Percentiles rank a stretch among this genome's conserved stretches.
phyloP scores from a whole-genome alignment of 2,888 invertebrate species.

The Eustalomyia histrio region DNA sequence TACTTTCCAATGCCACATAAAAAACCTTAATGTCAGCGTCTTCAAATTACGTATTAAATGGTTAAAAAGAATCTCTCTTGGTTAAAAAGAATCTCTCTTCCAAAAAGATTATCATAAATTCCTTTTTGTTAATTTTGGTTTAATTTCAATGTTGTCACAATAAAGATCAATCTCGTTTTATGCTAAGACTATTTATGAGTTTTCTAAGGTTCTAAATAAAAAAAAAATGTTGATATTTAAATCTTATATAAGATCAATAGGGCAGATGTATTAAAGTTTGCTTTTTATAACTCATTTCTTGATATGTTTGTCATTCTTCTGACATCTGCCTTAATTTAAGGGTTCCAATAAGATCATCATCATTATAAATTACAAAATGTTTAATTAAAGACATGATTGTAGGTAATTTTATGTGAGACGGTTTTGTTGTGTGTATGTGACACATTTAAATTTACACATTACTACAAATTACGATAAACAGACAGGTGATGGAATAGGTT shows the following conservation, averaged over 20 bases:
- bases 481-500: not conserved
- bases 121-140: not conserved
- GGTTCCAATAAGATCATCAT: constrained; percentile 21
- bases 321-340: constrained; percentile 29
- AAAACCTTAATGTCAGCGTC: not conserved
- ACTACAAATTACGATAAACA: not conserved
- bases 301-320: not conserved
- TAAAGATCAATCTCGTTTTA: not conserved
- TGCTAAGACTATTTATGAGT: not conserved
- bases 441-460: not conserved
- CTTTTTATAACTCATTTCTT: not conserved
- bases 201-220: not conserved
- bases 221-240: not conserved
- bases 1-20: not conserved
- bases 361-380: constrained; percentile 10
- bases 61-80: not conserved
- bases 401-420: not conserved
- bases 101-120: not conserved
- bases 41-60: not conserved
- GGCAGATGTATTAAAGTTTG: not conserved
- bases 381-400: too few species aligned
- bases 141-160: not conserved
- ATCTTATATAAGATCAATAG: not conserved
- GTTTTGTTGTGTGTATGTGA: not conserved
- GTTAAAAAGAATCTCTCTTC: not conserved